Evolutionary conservation across 2,797 vertebrate species (phyloP).

Genomic region (Iguana delicatissima): DNA sequence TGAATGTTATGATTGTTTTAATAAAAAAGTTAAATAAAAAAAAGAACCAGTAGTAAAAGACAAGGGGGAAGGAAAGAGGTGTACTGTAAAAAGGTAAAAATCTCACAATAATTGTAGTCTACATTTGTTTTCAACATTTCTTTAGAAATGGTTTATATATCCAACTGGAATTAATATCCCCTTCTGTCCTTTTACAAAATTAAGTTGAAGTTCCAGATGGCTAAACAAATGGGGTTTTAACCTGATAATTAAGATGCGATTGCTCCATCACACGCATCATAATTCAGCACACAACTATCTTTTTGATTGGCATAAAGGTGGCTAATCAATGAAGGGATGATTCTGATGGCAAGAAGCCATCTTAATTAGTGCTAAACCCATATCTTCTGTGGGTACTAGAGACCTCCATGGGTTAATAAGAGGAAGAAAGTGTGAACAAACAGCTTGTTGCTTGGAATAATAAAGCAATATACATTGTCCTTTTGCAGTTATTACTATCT

Average conservation of each 20-base stretch:
- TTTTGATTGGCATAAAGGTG: not conserved
- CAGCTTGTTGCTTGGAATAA: not conserved
- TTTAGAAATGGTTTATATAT: not conserved
- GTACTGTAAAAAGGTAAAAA: not conserved
- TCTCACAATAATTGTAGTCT: not conserved
- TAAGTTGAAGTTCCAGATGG: conserved; percentile 10
- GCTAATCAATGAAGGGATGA: not conserved
- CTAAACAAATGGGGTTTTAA: not conserved
- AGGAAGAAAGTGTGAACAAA: not conserved
- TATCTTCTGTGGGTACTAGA: not conserved
- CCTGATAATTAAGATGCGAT: not conserved
- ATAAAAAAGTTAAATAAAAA: too few species aligned
- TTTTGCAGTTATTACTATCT: not conserved
- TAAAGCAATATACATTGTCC: not conserved
- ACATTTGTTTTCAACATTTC: not conserved
- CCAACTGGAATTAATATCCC: not conserved
- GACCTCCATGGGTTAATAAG: not conserved
- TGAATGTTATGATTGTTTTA: too few species aligned
- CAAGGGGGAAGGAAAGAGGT: too few species aligned
- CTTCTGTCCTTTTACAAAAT: not conserved
- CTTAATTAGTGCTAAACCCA: not conserved
- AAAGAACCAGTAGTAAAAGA: not conserved
- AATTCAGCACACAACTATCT: not conserved
- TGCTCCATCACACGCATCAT: not conserved
- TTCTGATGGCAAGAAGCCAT: not conserved